Evolutionary conservation across 2,888 invertebrate species (phyloP).

Genomic region (Bibio marci): DNA sequence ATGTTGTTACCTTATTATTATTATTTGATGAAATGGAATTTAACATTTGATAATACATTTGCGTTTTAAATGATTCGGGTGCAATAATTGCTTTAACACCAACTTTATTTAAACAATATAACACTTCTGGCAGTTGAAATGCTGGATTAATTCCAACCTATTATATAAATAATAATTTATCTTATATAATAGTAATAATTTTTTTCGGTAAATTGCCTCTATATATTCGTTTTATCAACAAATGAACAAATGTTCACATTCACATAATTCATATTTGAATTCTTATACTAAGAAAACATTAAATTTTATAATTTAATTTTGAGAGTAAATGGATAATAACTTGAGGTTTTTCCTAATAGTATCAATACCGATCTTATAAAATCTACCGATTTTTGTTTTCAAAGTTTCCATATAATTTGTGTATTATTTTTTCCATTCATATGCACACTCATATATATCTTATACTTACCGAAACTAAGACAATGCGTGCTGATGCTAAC

Average conservation of each 20-base stretch:
- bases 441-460: slow-evolving; percentile 5
- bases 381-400: no score
- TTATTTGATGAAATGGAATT: slow-evolving; percentile 31
- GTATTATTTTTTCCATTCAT: background rate
- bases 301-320: no score
- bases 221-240: no score
- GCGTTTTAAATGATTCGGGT: slow-evolving; percentile 40
- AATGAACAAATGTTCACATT: no score
- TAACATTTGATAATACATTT: slow-evolving; percentile 50
- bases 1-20: slow-evolving; percentile 29
- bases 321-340: no score
- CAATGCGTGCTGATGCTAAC: slow-evolving; percentile 52
- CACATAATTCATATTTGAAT: no score
- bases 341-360: no score
- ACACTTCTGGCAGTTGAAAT: slow-evolving; percentile 49
- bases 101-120: slow-evolving; percentile 55
- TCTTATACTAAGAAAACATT: no score
- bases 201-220: no score
- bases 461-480: slow-evolving; percentile 41
- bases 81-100: slow-evolving; percentile 47
- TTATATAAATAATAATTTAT: slow-evolving; percentile 9
- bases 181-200: no score
- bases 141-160: slow-evolving; percentile 63
- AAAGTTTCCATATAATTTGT: no score
- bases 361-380: no score